Conservation (phyloP, 1,140 invertebrate species). For the Drosophila navojoa region DNA sequence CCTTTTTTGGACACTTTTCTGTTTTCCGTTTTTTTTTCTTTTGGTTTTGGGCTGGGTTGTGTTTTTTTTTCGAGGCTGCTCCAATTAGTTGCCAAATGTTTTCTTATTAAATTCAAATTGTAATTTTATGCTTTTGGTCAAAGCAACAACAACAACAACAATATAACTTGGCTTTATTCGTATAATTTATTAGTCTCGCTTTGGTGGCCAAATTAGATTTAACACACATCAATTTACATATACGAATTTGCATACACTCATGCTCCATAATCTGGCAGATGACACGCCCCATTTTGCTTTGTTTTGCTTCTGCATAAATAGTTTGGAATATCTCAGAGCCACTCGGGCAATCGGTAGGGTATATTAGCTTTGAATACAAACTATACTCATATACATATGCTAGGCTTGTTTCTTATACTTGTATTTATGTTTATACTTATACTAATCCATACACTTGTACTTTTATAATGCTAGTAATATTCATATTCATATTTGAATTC, state of each 20-base stretch:
- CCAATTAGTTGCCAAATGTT: conserved; percentile 53
- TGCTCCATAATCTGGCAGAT: background rate
- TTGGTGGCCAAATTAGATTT: conserved; percentile 26
- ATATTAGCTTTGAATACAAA: too few species aligned
- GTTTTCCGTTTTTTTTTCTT: background rate
- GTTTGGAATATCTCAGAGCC: background rate
- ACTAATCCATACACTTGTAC: too few species aligned
- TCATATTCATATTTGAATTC: too few species aligned
- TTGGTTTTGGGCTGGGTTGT: background rate
- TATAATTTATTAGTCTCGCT: conserved; percentile 43
- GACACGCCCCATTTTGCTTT: conserved; percentile 5
- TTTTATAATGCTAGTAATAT: too few species aligned
- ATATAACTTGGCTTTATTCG: conserved; percentile 12
- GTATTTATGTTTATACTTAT: too few species aligned
- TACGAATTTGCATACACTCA: conserved; percentile 18
- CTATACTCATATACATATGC: too few species aligned
- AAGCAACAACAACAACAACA: conserved; percentile 6
- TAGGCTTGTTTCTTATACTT: too few species aligned
- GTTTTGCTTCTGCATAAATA: background rate
- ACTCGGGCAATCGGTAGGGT: too few species aligned
- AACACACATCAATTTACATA: conserved; percentile 25
- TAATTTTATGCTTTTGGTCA: conserved; percentile 38
- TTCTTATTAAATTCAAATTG: conserved; percentile 41
- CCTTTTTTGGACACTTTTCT: conserved; percentile 25
- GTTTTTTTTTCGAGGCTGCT: conserved; percentile 20